Base-by-base conservation (phyloP, 2,888 invertebrate genomes). In the Drosophila limbata region DNA sequence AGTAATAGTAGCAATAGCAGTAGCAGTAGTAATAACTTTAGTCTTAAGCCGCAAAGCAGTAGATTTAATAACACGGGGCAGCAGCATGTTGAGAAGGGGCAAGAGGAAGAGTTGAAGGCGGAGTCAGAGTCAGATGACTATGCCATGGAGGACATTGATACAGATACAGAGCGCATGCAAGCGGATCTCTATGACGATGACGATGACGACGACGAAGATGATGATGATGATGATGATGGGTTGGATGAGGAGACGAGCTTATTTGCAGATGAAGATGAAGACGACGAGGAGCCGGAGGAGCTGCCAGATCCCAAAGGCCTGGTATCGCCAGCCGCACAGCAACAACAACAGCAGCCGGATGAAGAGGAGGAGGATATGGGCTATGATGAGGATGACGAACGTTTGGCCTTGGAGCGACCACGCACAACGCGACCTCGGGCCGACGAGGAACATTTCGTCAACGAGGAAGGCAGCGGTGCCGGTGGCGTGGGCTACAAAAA, bases 301-400 rank as follows among this genome's bases (percentile, higher is more conserved):
- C 67, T 88, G 66, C 91, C 91, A 10, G 81, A 89, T 80, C 88
- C 91, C 39, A 91, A 91, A 65, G 77, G 85, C 44, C 69, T 91
- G 60, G 79, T 88, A 28, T 76, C 84, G 28, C 33, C 70, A 25
- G 40, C 63, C 1, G 66, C 19, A n/a, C 37, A 63, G 13, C 51
- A 25, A 6, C 9, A 45, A 6, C 15, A n/a, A 3, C 21, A 45
- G 28, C n/a, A 47, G 28, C 31, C 17, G 31, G 86, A 89, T 3
- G 8, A 89, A 3, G 90, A 90, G 51, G 90, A 91, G 55, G 90
- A 91, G 44, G 92, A 92, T 59, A 90, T 92, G 84, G 92, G 92
- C 21, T 92, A 91, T 45, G 91, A 92, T 45, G 92, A 92, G 73
- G 92, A 92, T 15, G 91, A 92, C 50, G 91, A 92, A 63, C 88